These are phyloP conservation scores for Xanthia icteritia DNA, from an alignment of 2,888 invertebrate genomes.

Conservation along the genomic window DNA sequence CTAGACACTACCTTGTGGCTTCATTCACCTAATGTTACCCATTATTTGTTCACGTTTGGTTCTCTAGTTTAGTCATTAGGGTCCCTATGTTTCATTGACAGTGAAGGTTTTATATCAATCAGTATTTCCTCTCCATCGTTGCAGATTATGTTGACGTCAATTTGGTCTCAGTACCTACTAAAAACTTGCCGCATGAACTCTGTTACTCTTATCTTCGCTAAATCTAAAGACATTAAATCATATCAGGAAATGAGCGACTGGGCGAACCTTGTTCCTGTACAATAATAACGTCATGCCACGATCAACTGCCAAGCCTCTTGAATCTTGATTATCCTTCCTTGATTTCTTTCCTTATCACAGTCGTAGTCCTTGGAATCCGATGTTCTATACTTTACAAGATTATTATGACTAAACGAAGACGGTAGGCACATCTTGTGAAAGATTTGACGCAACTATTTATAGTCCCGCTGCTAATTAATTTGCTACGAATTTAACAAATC, in stretches of 20 bases:
- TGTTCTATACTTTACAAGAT: conserved; percentile 3
- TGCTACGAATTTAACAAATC: conserved; percentile 53
- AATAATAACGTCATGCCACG: conserved; percentile 26
- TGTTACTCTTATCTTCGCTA: neutral
- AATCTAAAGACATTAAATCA: conserved; percentile 31
- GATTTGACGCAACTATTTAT: conserved; percentile 49
- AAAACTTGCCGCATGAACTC: neutral
- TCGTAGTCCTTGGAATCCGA: neutral
- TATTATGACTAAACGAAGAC: neutral
- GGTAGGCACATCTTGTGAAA: conserved; percentile 48
- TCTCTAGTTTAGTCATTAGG: conserved; percentile 8
- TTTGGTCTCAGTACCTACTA: neutral
- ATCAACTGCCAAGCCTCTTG: conserved; percentile 25
- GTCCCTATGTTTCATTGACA: conserved; percentile 33
- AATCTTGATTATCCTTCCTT: conserved; percentile 41
- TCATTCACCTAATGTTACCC: conserved; percentile 23
- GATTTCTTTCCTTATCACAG: conserved; percentile 26
- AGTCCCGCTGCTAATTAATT: conserved; percentile 56
- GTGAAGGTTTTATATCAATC: conserved; percentile 44
- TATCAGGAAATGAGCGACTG: conserved; percentile 37
- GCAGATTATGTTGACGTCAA: neutral
- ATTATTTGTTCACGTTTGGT: neutral
- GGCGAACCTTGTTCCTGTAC: conserved; percentile 4
- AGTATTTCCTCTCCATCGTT: conserved; percentile 24
- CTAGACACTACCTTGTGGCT: conserved; percentile 18